Evolutionary conservation across 2,888 invertebrate species (phyloP), one percentile per base, ranked within the genome.

Genomic region (Agriopis aurantiaria): DNA sequence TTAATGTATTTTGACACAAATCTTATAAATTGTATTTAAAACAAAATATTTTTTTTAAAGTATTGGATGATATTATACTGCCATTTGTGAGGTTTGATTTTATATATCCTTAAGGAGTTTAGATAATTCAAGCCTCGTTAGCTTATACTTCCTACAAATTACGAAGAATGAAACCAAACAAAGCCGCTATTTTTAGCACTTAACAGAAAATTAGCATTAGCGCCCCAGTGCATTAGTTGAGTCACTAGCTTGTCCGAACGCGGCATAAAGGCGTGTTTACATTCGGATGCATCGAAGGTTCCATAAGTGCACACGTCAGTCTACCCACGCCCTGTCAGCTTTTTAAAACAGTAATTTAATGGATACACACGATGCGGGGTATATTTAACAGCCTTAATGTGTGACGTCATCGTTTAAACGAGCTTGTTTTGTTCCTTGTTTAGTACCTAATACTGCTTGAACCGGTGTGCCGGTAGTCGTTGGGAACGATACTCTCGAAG

Each of bases 301-400:
- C 73, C 69, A 78, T 78, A 76, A 78, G 79, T 79, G 75, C 78
- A 75, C 68, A 68, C 76, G 77, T 78, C 76, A 77, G 64, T 66
- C 75, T 69, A 70, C 81, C 82, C 80, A 82, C 83, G 79, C 73
- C 59, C 57, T 79, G 80, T 79, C 79, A 78, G 61, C 69, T 71
- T 77, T 75, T 76, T 76, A 73, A 76, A 72, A 71, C 65, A 66
- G 68, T 64, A 67, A 56, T 75, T 73, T 73, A 75, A 68, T 72
- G 69, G 60, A 67, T 72, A 68, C 57, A 64, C 75, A 51, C 73
- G 70, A 64, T 72, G 67, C 72, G 71, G 67, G 74, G 71, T 66
- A 62, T 69, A 69, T 69, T 71, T 68, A 72, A 66, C 51, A n/a
- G 61, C 69, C 52, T 60, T 65, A 67, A 62, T 62, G 58, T 59